Evolutionary conservation across 64 coral and sea anemone species (phyloP), one percentile per base, ranked within the genome.

Genomic region (Astreopora myriophthalma): DNA sequence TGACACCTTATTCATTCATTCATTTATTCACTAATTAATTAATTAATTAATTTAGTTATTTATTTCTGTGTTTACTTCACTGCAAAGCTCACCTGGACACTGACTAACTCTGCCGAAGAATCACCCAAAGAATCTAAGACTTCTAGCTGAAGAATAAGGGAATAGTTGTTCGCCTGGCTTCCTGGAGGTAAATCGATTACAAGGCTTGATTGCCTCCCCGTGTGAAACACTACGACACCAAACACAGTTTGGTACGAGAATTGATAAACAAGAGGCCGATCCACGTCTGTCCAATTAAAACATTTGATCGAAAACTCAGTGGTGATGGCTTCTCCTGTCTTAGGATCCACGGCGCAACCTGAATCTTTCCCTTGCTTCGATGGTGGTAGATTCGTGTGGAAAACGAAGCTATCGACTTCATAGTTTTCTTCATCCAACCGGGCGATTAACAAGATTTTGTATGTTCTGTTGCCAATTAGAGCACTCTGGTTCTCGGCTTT

Each of bases 141-240:
- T 31, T 86, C 44, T 8, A 96, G 72, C 37, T 87, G 46, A 0
- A 96, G 32, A 37, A 76, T 16, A 58, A 94, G 36, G 3, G 62
- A 79, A 37, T 93, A 94, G 37, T 96, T 80, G 30, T 74, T 55
- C 8, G 27, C 20, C 14, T 82, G 61, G 16, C 87, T 31, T 30
- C 95, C 95, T 16, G 90, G 52, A 6, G 95, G 95, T 36, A 96
- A 75, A 34, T 87, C 79, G 0, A 84, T 93, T 23, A 63, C 82
- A 1, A 89, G 77, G 20, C 75, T 86, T 17, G 39, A 28, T 16
- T 22, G 74, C 0, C 24, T 42, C 10, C 89, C 78, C 40, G 74
- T 90, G 64, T 96, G 84, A 63, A 96, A 87, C 30, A 90, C 80
- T 7, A 96, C 87, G 30, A 93, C 55, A 9, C 95, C 95, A 40